Percentiles rank a stretch among this genome's conserved stretches.
Conservation (phyloP, 2,888 invertebrate genomes). For the Noctua janthe region DNA sequence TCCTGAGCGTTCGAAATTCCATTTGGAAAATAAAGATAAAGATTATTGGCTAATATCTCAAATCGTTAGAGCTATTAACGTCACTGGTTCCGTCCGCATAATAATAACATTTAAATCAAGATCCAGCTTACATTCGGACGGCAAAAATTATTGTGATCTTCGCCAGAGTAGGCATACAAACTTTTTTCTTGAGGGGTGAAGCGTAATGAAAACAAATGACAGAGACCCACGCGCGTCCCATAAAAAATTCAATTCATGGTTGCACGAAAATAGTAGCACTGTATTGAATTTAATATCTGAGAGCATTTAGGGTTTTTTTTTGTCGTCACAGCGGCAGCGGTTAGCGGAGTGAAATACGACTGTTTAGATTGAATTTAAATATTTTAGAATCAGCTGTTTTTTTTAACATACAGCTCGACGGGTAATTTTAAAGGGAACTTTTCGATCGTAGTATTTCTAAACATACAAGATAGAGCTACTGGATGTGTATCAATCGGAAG, state of each 20-base stretch:
- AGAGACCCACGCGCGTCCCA: slow-evolving; percentile 81
- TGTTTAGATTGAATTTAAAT: slow-evolving; percentile 75
- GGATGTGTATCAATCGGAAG: slow-evolving; percentile 46
- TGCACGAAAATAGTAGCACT: slow-evolving; percentile 81
- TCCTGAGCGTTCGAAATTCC: slow-evolving; percentile 63
- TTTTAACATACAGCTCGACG: slow-evolving; percentile 49
- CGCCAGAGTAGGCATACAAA: slow-evolving; percentile 59
- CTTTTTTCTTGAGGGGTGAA: slow-evolving; percentile 77
- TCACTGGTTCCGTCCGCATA: slow-evolving; percentile 69
- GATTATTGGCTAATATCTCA: slow-evolving; percentile 74
- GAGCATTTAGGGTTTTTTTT: slow-evolving; percentile 73
- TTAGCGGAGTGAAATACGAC: slow-evolving; percentile 73
- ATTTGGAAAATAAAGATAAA: slow-evolving; percentile 71
- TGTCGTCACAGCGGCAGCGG: slow-evolving; percentile 66
- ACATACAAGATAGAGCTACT: slow-evolving; percentile 7
- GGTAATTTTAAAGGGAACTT: slow-evolving; percentile 22
- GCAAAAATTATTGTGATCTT: slow-evolving; percentile 69
- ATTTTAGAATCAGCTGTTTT: slow-evolving; percentile 72
- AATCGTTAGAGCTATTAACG: slow-evolving; percentile 70
- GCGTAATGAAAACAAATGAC: slow-evolving; percentile 89
- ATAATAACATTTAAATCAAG: slow-evolving; percentile 75
- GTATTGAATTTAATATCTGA: slow-evolving; percentile 80
- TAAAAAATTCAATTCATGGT: slow-evolving; percentile 87
- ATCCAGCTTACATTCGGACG: slow-evolving; percentile 47
- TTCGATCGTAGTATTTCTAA: neutral